Evolutionary conservation across 2,888 invertebrate genomes (phyloP).

Genomic region (Amphimallon solstitiale): DNA sequence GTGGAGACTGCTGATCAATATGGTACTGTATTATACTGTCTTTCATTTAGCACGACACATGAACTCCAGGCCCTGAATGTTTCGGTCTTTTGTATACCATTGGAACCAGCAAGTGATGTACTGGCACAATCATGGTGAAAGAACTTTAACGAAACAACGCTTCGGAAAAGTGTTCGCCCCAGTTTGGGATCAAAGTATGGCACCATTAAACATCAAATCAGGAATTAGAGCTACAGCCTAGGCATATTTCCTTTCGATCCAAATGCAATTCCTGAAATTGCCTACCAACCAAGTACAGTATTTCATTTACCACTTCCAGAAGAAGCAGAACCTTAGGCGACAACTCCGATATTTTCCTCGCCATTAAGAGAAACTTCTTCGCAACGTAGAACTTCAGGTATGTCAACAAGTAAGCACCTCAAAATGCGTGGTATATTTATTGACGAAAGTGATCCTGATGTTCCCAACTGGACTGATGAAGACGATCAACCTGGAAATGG

Average conservation of each 20-base stretch:
- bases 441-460: no score
- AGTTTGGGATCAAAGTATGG: conserved; percentile 43
- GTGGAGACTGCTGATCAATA: conserved; percentile 51
- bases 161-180: conserved; percentile 49
- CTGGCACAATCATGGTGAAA: conserved; percentile 49
- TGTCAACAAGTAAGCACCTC: no score
- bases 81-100: conserved; percentile 53
- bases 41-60: conserved; percentile 58
- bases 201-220: not conserved
- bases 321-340: no score
- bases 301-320: no score
- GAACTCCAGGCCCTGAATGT: conserved; percentile 57
- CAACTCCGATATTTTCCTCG: no score
- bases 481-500: no score
- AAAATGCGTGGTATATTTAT: no score
- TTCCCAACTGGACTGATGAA: no score
- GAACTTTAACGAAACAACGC: conserved; percentile 50
- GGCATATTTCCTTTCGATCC: not conserved
- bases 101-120: conserved; percentile 56
- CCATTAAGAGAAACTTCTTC: no score
- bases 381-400: no score
- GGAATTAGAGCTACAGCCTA: not conserved
- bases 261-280: not conserved
- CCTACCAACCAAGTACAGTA: no score
- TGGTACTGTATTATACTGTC: conserved; percentile 53